Base-by-base conservation (phyloP, 2,888 invertebrate species). In the Autographa pulchrina region DNA sequence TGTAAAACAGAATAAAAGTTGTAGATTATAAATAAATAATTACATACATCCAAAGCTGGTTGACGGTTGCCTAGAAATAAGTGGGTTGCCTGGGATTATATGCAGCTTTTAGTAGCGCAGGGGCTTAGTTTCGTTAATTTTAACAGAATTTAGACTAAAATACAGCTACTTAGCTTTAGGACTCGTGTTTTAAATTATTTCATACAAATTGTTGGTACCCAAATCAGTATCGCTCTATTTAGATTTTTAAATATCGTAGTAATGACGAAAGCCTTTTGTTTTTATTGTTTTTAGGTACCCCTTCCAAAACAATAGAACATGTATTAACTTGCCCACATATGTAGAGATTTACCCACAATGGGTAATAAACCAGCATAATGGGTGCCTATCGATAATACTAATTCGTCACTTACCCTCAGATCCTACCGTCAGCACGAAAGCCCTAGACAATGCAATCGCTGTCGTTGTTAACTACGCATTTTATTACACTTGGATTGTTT, bases 401-500 rank as follows among this genome's bases (percentile, higher is more conserved):
- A 72, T 72, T 70, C 18, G 48, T 54, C 35, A 59, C 69, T 59
- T 52, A 6, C 70, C 62, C 58, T 32, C 18, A 43, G 38, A 71
- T 48, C 31, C 18, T 31, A 65, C 56, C 38, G 38, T 66, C 68
- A 65, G 67, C 64, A 69, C 64, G 70, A 72, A 72, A 67, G 59
- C 69, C 14, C 54, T 70, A 70, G 61, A 76, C 75, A 82, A 82
- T 74, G 62, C 66, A 61, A 71, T 66, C 60, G 58, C 16, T 65
- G 66, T 72, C 52, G 71, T 62, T 72, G 77, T 82, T 81, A 81
- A 65, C 67, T 61, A 64, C 72, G 62, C 70, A 73, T 78, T 81
- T 82, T 77, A 78, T 82, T 72, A 83, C 77, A 70, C 70, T 72
- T 68, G 62, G 74, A 74, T 77, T 73, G 79, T 82, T 74, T 75